These are phyloP conservation scores for Hydropotes inermis DNA, from an alignment of 2,113 vertebrate genomes.

Conservation along the genomic window DNA sequence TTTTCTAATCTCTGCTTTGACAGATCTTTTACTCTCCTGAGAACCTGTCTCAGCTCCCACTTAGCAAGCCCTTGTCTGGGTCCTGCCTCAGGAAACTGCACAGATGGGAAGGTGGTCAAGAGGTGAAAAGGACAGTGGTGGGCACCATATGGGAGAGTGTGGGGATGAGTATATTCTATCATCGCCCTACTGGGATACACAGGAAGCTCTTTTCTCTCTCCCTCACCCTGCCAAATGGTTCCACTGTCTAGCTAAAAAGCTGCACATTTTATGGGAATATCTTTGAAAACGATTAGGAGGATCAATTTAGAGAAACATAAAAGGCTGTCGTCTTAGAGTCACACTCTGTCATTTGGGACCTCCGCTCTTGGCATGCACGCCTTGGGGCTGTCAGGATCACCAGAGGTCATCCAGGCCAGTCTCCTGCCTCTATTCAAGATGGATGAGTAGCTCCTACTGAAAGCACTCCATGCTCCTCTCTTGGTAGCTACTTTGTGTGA, in stretches of 20 bases:
- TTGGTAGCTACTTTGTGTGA: not conserved
- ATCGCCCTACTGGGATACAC: not conserved
- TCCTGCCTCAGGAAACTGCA: not conserved
- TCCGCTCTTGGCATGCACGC: not conserved
- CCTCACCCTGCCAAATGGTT: conserved; percentile 46
- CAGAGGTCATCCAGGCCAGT: not conserved
- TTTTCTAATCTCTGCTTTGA: not conserved
- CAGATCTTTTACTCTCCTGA: not conserved
- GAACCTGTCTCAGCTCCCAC: not conserved
- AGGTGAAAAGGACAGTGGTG: not conserved
- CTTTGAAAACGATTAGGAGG: conserved; percentile 3
- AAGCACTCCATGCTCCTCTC: not conserved
- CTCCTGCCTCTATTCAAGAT: not conserved
- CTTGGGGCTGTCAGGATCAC: not conserved
- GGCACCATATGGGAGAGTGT: not conserved
- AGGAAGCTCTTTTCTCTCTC: not conserved
- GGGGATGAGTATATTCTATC: not conserved
- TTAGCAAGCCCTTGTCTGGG: not conserved
- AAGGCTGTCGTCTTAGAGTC: not conserved
- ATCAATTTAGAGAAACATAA: not conserved
- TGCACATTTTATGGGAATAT: not conserved
- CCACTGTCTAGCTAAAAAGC: not conserved
- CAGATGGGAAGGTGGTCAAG: conserved; percentile 29
- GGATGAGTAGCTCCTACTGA: too few species aligned
- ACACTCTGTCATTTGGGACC: not conserved